Conservation (phyloP, 2,888 invertebrate species). For the Mylabris sibirica region DNA sequence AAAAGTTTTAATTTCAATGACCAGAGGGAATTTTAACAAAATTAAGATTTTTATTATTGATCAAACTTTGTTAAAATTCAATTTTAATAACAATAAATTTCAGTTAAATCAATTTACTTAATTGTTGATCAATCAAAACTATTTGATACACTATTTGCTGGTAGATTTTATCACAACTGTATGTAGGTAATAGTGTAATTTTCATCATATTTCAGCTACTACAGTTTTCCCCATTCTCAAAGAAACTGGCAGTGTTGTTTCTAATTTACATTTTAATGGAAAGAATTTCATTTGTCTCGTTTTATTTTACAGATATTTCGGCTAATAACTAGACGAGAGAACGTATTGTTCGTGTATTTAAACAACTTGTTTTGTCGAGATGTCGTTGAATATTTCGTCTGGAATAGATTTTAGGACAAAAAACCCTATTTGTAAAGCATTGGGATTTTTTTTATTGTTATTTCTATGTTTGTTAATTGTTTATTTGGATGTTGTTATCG, state of each 20-base stretch:
- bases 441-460: not conserved
- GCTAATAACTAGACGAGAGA: not conserved
- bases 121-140: not conserved
- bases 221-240: not conserved
- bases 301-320: not conserved
- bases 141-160: not conserved
- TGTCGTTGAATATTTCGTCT: constrained; percentile 6
- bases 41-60: not conserved
- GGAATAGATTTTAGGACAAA: no score
- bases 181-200: not conserved
- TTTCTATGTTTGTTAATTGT: not conserved
- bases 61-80: not conserved
- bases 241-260: not conserved
- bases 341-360: not conserved
- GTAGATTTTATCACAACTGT: no score
- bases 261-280: not conserved
- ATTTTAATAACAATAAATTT: not conserved
- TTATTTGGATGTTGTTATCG: not conserved
- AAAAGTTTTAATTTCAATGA: not conserved
- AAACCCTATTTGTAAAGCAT: not conserved
- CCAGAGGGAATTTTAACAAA: not conserved
- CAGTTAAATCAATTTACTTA: not conserved
- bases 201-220: not conserved
- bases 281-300: not conserved
- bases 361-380: not conserved